phyloP scores from a whole-genome alignment of 2,888 invertebrate species.

The Eilema sororculum region DNA sequence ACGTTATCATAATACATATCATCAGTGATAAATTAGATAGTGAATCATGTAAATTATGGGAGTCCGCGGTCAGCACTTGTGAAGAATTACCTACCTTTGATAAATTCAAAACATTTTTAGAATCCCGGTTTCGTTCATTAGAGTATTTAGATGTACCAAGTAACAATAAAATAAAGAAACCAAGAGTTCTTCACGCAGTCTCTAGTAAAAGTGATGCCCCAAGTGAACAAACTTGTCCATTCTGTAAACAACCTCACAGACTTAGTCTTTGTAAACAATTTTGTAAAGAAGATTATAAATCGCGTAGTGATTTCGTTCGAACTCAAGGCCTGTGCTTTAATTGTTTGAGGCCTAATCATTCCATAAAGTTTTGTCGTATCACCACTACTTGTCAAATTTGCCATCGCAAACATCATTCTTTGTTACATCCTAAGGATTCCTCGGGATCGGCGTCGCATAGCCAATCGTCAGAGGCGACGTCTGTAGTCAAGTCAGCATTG shows the following conservation, averaged over 20 bases:
- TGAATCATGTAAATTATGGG: constrained; percentile 16
- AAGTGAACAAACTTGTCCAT: neutral
- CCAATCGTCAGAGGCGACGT: no score
- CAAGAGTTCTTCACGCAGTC: neutral
- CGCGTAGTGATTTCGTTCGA: constrained; percentile 3
- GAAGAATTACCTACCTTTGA: constrained; percentile 11
- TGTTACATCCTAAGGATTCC: constrained; percentile 6
- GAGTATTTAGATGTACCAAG: neutral
- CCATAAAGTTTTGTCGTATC: neutral
- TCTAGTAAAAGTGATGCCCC: no score
- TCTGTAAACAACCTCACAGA: neutral
- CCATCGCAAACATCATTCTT: constrained; percentile 5
- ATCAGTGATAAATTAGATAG: constrained; percentile 6
- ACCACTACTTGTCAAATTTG: constrained; percentile 7
- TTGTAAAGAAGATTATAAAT: neutral
- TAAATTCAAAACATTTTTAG: constrained; percentile 9
- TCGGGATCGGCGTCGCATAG: no score
- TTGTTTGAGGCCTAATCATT: constrained; percentile 7
- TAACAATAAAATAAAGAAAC: neutral
- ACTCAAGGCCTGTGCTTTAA: constrained; percentile 4
- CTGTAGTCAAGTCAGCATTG: no score
- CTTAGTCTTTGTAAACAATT: constrained; percentile 13
- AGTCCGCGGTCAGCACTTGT: neutral
- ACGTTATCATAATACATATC: no score
- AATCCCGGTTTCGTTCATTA: constrained; percentile 10